Percentiles rank a stretch among this genome's conserved stretches.
These are phyloP conservation scores for Planococcus citri DNA, from an alignment of 1,140 invertebrate species.

Conservation along the genomic window DNA sequence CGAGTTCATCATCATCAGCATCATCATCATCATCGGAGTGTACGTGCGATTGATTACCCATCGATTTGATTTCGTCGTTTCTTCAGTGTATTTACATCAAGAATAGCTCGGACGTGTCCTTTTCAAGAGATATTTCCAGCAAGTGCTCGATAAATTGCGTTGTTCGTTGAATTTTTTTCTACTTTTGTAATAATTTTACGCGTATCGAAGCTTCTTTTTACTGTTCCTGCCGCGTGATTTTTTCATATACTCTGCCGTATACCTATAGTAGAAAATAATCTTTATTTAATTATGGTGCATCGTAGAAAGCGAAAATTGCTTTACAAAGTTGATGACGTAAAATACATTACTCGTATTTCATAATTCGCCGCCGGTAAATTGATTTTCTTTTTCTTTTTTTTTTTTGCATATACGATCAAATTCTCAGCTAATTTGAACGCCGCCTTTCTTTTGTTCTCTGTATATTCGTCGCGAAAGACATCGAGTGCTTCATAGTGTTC, in stretches of 20 bases:
- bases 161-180: not conserved
- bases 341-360: not conserved
- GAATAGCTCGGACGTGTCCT: not conserved
- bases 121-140: not conserved
- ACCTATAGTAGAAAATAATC: not conserved
- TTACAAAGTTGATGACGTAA: not conserved
- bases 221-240: not conserved
- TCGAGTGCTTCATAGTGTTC: no score
- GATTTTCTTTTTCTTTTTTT: not conserved
- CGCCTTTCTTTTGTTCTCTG: not conserved
- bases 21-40: no score
- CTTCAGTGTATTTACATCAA: no score
- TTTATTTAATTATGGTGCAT: not conserved
- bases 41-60: no score
- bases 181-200: not conserved
- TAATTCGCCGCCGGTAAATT: not conserved
- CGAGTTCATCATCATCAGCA: no score
- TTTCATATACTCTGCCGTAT: no score
- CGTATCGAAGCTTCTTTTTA: not conserved
- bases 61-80: no score
- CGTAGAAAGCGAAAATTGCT: slow-evolving; percentile 2
- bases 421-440: not conserved
- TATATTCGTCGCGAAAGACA: no score
- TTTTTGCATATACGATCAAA: no score
- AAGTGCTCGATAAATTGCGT: not conserved